Evolutionary conservation across 2,888 invertebrate genomes (phyloP), one percentile per base, ranked within the genome.

Genomic region (Caenorhabditis virilis): DNA sequence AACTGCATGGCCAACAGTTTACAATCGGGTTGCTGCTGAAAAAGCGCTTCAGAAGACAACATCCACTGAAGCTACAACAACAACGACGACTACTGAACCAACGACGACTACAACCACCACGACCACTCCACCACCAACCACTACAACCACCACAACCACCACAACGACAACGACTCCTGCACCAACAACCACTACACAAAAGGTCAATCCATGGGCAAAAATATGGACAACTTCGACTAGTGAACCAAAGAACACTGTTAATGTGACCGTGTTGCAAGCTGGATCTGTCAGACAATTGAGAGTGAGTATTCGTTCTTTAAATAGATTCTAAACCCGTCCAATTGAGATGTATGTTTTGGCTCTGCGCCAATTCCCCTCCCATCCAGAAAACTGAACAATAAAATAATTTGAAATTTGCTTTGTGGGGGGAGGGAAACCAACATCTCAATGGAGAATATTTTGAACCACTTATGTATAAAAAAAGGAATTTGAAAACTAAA

Each of bases 201-300:
- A 65, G 20, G 38, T 52, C 2, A 78, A 76, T 56, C 62, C 74
- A 2, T 78, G 78, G 78, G 74, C 71, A 22, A 66, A 69, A 18
- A 65, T 79, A 13, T 79, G 79, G 79, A 77, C 78, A 18, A n/a
- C n/a, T n/a, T 76, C 79, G 0, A 78, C 79, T n/a, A 46, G 47
- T 16, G 54, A 71, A 22, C 76, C 79, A 11, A 59, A 62, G 16
- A 63, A 59, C 48, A 42, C 48, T 30, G 80, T 80, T 18, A 78
- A 80, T 59, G 77, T 80, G 9, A 68, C 78, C 9, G 79, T 80
- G 6, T 63, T 80, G 7, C 80, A 80, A 64, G 60, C 79, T 11
- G 80, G 80, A 42, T 74, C 72, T 23, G 71, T 77, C 18, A 55
- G 77, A 47, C 64, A 65, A 13, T 62, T 79, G n/a, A 75, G 69